These are phyloP conservation scores for Heliangelus exortis DNA, from an alignment of 2,797 vertebrate species.

Conservation along the genomic window DNA sequence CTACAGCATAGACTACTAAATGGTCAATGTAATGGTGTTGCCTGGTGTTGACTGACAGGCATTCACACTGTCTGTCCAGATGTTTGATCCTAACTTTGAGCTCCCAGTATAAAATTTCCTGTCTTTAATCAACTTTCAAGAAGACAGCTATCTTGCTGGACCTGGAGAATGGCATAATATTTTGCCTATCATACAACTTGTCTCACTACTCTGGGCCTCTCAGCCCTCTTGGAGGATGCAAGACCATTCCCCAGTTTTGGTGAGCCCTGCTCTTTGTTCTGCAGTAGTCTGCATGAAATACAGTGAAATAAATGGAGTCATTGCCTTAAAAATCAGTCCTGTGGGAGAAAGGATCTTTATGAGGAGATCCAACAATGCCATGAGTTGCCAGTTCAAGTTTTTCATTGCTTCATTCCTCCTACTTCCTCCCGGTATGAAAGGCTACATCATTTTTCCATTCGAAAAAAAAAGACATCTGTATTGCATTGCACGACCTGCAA, in stretches of 20 bases:
- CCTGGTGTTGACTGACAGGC: background rate
- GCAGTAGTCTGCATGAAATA: background rate
- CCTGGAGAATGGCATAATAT: background rate
- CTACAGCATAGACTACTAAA: background rate
- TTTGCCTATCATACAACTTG: background rate
- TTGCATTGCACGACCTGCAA: background rate
- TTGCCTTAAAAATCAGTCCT: background rate
- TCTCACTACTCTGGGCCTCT: background rate
- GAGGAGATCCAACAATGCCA: background rate
- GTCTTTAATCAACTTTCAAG: background rate
- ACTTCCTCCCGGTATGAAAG: background rate
- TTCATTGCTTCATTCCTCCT: background rate
- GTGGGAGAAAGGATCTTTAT: background rate
- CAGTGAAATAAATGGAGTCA: background rate
- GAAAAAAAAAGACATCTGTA: background rate
- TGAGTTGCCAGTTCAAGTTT: background rate
- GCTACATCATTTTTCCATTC: background rate
- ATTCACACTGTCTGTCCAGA: background rate
- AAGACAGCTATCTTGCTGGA: background rate
- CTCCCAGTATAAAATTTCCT: background rate
- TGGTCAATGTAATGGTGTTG: background rate
- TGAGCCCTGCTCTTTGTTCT: background rate
- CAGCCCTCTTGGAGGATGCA: background rate
- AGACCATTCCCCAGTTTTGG: background rate
- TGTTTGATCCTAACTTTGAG: background rate